Base-by-base conservation (phyloP, 2,888 invertebrate genomes). In the Hydropsyche betteni region DNA sequence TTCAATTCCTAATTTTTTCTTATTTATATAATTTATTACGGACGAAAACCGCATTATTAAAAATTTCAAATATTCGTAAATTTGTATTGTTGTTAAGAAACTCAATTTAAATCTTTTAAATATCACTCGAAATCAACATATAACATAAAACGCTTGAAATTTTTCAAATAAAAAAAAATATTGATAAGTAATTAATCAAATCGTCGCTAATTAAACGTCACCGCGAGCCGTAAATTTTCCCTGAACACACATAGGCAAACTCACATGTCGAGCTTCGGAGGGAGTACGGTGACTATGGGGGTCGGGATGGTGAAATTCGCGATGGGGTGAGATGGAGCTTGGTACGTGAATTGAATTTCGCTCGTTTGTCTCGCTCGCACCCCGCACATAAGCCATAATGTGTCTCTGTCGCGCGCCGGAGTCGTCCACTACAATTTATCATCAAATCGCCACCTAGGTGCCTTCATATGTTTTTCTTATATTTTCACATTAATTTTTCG, bases 281-380 rank as follows among this genome's bases (percentile, higher is more conserved):
- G 58, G 58, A 8, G 44, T 6, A 16, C 4, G 58, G 64, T n/a
- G 71, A 68, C 53, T 10, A 72, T 51, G 74, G 77, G 68, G 73
- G 73, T 36, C 24, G 64, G 50, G 69, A 58, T 44, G 61, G 70
- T 12, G 44, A 44, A 44, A 44, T 44, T 6, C 44, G 24, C 58
- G 8, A 61, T 51, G 69, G 68, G 52, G 61, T 24, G 68, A 74
- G 61, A 68, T 34, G 74, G 76, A 74, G 76, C 69, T 74, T 53
- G 70, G 78, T 73, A 79, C 78, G 79, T 79, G 79, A 79, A 79
- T 79, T 79, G 79, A 79, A 79, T 79, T 79, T 79, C 71, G 61
- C 74, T 24, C 58, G 74, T 36, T 55, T 74, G 51, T 77, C 74
- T 52, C 73, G 53, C 36, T 74, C 53, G 2, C 53, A 8, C 52